phyloP scores from a whole-genome alignment of 1,140 invertebrate genomes.

The Ephestia elutella region DNA sequence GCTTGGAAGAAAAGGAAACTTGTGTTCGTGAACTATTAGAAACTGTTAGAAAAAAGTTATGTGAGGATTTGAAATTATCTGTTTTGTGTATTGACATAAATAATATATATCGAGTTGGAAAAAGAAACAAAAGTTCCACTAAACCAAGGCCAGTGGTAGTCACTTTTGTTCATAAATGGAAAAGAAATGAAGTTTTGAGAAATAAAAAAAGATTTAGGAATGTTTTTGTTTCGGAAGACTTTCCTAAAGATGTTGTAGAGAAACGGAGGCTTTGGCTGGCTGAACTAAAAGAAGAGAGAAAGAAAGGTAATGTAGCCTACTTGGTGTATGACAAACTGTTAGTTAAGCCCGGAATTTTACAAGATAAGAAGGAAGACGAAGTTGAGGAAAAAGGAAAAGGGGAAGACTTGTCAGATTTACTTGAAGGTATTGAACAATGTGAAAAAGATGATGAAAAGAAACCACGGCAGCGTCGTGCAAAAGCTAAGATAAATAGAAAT shows the following conservation, averaged over 20 bases:
- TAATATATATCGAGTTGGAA: constrained; percentile 19
- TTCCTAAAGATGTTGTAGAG: constrained; percentile 25
- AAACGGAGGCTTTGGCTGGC: constrained; percentile 19
- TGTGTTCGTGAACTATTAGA: constrained; percentile 15
- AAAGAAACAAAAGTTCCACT: constrained; percentile 13
- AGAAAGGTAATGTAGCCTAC: constrained; percentile 28
- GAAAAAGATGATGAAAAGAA: neutral
- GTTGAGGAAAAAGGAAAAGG: constrained; percentile 16
- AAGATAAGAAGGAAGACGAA: constrained; percentile 15
- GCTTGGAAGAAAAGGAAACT: constrained; percentile 25
- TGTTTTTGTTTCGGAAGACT: constrained; percentile 26
- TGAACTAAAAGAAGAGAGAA: constrained; percentile 28
- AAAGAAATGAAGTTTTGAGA: constrained; percentile 22
- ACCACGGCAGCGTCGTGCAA: neutral
- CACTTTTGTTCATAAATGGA: constrained; percentile 21
- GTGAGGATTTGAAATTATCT: constrained; percentile 18
- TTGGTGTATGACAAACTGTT: constrained; percentile 32
- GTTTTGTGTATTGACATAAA: constrained; percentile 20
- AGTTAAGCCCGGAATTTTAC: constrained; percentile 19
- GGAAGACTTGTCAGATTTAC: neutral
- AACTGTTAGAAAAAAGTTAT: constrained; percentile 18
- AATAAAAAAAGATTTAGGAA: constrained; percentile 25
- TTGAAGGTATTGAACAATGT: neutral
- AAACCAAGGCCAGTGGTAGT: constrained; percentile 23
- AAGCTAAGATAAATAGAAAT: neutral